phyloP scores from a whole-genome alignment of 2,888 invertebrate genomes.

The Griposia aprilina region DNA sequence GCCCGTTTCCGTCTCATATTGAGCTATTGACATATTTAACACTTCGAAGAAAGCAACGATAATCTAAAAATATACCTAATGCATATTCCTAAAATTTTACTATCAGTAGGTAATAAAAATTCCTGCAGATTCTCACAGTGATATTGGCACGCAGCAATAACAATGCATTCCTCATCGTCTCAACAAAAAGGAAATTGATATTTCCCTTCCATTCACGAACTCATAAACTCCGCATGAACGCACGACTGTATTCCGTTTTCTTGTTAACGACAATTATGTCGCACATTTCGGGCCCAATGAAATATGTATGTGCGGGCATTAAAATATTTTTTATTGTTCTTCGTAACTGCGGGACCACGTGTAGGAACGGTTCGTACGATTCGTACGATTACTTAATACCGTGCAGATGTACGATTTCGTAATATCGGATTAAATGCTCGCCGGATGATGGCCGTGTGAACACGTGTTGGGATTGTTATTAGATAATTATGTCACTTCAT shows the following conservation, averaged over 20 bases:
- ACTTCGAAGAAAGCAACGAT: neutral
- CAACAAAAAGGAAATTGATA: slow-evolving; percentile 34
- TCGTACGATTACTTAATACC: slow-evolving; percentile 58
- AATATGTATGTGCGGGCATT: slow-evolving; percentile 71
- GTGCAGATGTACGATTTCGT: slow-evolving; percentile 81
- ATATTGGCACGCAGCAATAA: slow-evolving; percentile 22
- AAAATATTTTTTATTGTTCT: slow-evolving; percentile 80
- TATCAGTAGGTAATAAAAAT: slow-evolving; percentile 3
- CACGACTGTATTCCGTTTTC: slow-evolving; percentile 70
- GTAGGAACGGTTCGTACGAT: slow-evolving; percentile 50
- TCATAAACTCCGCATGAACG: slow-evolving; percentile 62
- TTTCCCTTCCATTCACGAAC: slow-evolving; percentile 36
- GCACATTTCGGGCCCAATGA: slow-evolving; percentile 70
- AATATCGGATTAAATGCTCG: slow-evolving; percentile 77
- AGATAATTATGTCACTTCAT: slow-evolving; percentile 58
- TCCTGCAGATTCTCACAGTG: neutral
- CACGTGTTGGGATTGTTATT: slow-evolving; percentile 72
- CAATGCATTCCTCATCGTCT: slow-evolving; percentile 20
- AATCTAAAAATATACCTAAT: neutral
- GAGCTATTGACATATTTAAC: slow-evolving; percentile 40
- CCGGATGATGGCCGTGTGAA: slow-evolving; percentile 66
- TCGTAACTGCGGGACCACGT: slow-evolving; percentile 69
- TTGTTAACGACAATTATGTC: slow-evolving; percentile 73
- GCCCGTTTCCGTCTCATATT: slow-evolving; percentile 41
- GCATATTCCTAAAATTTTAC: neutral